Evolutionary conservation across 1,140 invertebrate species (phyloP).

Genomic region (Lepidurus arcticus): DNA sequence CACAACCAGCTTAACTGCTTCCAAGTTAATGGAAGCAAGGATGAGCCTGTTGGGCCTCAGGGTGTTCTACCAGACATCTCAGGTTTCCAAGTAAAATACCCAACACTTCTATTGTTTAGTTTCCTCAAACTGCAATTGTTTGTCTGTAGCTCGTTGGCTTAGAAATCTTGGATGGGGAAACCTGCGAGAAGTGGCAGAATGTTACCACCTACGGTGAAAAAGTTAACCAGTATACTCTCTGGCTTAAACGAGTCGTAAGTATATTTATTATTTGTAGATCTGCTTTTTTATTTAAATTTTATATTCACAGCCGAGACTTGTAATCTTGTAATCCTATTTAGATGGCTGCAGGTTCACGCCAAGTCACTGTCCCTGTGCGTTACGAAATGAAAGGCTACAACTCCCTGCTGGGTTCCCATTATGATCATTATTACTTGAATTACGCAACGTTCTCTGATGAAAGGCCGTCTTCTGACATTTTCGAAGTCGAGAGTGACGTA

Average conservation of each 20-base stretch:
- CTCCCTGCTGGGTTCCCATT: slow-evolving; percentile 84
- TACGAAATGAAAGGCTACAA: slow-evolving; percentile 94
- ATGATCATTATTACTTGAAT: slow-evolving; percentile 87
- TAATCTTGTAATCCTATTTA: not conserved
- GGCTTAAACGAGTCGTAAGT: slow-evolving; percentile 63
- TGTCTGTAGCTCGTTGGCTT: slow-evolving; percentile 40
- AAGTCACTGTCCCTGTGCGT: slow-evolving; percentile 55
- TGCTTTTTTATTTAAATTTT: not conserved
- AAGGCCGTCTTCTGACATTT: slow-evolving; percentile 61
- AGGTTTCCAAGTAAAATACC: slow-evolving; percentile 58
- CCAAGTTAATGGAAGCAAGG: slow-evolving; percentile 69
- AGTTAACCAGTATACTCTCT: slow-evolving; percentile 79
- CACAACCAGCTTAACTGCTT: slow-evolving; percentile 72
- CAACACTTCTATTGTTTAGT: slow-evolving; percentile 33
- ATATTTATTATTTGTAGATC: not conserved
- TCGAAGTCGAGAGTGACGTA: slow-evolving; percentile 59
- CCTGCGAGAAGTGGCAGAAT: slow-evolving; percentile 67
- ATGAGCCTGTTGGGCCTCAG: slow-evolving; percentile 61
- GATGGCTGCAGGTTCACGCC: slow-evolving; percentile 22
- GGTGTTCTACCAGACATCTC: slow-evolving; percentile 73
- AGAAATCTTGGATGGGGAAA: slow-evolving; percentile 41
- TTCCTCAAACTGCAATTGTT: slow-evolving; percentile 24
- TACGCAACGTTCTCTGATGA: slow-evolving; percentile 68
- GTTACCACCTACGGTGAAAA: slow-evolving; percentile 64
- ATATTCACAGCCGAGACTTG: not conserved